Evolutionary conservation across 1,140 invertebrate genomes (phyloP).

Genomic region (Brachionus calyciflorus): DNA sequence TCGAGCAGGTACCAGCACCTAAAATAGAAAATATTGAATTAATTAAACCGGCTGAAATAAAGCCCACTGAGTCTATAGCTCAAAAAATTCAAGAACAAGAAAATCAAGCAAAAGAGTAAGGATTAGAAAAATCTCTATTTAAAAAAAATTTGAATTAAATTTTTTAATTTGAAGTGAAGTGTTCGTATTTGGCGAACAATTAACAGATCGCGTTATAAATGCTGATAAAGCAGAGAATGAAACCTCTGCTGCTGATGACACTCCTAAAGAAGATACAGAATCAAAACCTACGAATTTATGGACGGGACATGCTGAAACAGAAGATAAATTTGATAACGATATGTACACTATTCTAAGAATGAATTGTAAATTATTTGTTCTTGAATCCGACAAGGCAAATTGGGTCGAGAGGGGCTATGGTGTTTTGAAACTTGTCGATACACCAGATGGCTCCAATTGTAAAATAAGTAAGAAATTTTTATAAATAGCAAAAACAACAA

Average conservation of each 20-base stretch:
- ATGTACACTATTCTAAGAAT: constrained; percentile 5
- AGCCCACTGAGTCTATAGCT: not conserved
- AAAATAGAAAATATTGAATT: constrained; percentile 38
- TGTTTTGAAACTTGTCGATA: constrained; percentile 18
- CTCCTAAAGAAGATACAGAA: not conserved
- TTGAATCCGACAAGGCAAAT: constrained; percentile 13
- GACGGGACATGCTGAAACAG: not conserved
- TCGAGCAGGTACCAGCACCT: constrained; percentile 25
- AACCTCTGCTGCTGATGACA: not conserved
- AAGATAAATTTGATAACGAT: constrained; percentile 36
- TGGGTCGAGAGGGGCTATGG: constrained; percentile 42
- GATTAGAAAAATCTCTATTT: not conserved
- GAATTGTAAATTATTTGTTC: constrained; percentile 43
- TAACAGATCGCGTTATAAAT: constrained; percentile 29
- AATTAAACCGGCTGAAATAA: constrained; percentile 15
- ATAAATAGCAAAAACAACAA: not conserved
- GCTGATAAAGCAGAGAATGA: not conserved
- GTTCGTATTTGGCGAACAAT: constrained; percentile 41
- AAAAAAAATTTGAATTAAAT: not conserved
- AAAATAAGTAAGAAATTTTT: not conserved
- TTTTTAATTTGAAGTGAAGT: not conserved
- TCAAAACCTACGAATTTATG: not conserved
- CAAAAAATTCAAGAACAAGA: not conserved
- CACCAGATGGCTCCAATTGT: constrained; percentile 6
- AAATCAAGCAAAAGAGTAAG: not conserved